Evolutionary conservation across 1,140 invertebrate genomes (phyloP), one percentile per base, ranked within the genome.

Genomic region (Drosophila bifasciata): DNA sequence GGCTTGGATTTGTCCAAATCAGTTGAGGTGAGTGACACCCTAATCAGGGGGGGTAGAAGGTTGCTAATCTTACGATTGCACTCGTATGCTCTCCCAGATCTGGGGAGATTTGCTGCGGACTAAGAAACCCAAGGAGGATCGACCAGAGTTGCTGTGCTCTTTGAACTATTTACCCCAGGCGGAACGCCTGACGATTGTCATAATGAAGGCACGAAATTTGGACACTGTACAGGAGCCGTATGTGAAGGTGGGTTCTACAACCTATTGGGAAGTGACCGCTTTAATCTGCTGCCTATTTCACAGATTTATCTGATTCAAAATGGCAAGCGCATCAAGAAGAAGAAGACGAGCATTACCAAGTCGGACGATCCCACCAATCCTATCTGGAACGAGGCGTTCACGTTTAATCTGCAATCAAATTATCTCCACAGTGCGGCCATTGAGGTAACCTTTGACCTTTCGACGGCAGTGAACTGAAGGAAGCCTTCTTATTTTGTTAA

Each of bases 371-470:
- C 95, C 11, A 94, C 95, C 40, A 96, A 97, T 93, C 97, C 97
- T n/a, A 95, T 97, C 7, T 99, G 98, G 96, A 98, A 98, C 91
- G 97, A 99, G 92, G 97, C 97, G 4, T 94, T 98, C 73, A 95
- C 96, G 11, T 99, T 98, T 91, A 98, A 97, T 91, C 93, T 98
- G 76, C 92, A 95, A 48, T 94, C 96, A 5, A 92, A 93, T 39
- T 94, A 94, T 77, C 92, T 97, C 2, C 93, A 94, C 40, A 93
- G 94, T 72, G 94, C 95, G 68, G 95, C 95, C 43, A 94, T 97
- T 78, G 96, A 97, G 94, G 96, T 96, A 57, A 57, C 49, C 53
- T 70, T 55, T 50, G 19, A 43, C 68, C 67, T 55, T 72, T 72
- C 25, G 25, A 8, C 19, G 43, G 50, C 36, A 50, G 32, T 68